Evolutionary conservation across 2,888 invertebrate species (phyloP), one percentile per base, ranked within the genome.

Genomic region (Nomada fabriciana): DNA sequence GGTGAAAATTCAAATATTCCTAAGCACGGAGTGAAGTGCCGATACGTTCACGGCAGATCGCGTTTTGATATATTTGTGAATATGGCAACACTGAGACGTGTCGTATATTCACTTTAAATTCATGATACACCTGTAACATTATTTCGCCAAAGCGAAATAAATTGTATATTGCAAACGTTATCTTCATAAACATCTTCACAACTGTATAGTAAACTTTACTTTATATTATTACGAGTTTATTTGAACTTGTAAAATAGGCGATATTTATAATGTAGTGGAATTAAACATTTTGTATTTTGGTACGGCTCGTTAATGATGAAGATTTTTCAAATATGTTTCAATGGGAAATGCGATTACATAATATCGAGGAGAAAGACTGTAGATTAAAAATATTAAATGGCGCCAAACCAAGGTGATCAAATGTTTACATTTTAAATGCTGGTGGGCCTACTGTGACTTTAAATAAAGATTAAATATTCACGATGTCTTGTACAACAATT

Each of bases 1-100:
- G 43, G 42, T 57, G 20, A 52, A 71, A 67, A 57, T 59, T 20
- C 18, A 88, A 83, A 75, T 72, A 29, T 83, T 71, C 75, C 87
- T 77, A 80, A 50, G 15, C 13, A 7, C 10, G 47, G 64, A 36
- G n/a, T n/a, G 3, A 23, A 42, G 20, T 42, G 25, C 23, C 43
- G 50, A 60, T 55, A 70, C 42, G 47, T 25, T 43, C n/a, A 29
- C n/a, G 10, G 23, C 7, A 36, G 57, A 47, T 52, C 29, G 15
- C 25, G 13, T 47, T 29, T 18, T 15, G 61, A 55, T 20, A 42
- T 20, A 36, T 61, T 9, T 36, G 13, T 11, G 15, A n/a, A 10
- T 13, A 7, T n/a, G 0, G n/a, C 29, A 50, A 13, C 5, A 47
- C 18, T 20, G 23, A 11, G 2, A 4, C 18, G 20, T 5, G 15